phyloP scores from a whole-genome alignment of 2,888 invertebrate species.

The Timema podura region DNA sequence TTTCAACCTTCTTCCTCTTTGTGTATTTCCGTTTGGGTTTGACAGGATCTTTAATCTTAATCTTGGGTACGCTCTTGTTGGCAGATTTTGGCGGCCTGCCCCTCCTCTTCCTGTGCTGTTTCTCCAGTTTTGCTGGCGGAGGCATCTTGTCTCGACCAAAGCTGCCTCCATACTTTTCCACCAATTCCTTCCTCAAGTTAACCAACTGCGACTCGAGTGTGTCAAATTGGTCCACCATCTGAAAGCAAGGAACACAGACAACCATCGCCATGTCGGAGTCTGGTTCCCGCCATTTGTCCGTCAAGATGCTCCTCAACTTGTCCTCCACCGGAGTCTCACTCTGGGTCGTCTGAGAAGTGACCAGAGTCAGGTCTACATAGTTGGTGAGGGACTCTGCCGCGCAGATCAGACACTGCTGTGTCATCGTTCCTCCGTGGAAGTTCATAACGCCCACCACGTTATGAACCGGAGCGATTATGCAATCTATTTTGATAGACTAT shows the following conservation, averaged over 20 bases:
- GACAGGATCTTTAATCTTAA: neutral
- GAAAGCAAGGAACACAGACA: conserved; percentile 26
- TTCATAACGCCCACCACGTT: conserved; percentile 23
- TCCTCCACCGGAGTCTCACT: conserved; percentile 26
- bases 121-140: conserved; percentile 7
- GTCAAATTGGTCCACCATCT: conserved; percentile 27
- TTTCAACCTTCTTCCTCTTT: conserved; percentile 6
- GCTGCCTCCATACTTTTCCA: conserved; percentile 20
- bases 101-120: conserved; percentile 8
- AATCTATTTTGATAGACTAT: conserved; percentile 12
- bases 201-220: conserved; percentile 22
- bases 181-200: conserved; percentile 18
- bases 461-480: conserved; percentile 14
- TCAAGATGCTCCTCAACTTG: conserved; percentile 24
- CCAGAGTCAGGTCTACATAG: conserved; percentile 28
- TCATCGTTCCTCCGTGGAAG: conserved; percentile 22
- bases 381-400: conserved; percentile 27
- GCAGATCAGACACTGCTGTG: conserved; percentile 28
- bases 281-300: conserved; percentile 24
- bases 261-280: conserved; percentile 22
- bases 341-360: conserved; percentile 26
- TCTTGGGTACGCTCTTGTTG: neutral
- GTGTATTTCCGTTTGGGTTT: conserved; percentile 12
- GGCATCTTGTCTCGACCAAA: conserved; percentile 18
- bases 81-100: conserved; percentile 7